Base-by-base conservation (phyloP, 2,113 vertebrate species). In the Anas platyrhynchos region DNA sequence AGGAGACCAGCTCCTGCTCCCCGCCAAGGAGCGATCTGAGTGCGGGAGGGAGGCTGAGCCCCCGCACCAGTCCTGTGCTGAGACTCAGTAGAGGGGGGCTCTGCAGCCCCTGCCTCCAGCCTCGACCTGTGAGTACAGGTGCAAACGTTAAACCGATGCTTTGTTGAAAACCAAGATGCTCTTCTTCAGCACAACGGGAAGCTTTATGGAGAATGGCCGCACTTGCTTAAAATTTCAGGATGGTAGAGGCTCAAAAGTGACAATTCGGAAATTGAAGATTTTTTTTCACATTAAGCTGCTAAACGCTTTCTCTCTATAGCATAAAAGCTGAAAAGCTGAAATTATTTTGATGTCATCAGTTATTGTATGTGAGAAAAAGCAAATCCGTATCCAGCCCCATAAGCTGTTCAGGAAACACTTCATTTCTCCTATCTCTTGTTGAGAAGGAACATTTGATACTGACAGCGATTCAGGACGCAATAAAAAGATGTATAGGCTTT, bases 31-130 rank as follows among this genome's bases (percentile, higher is more conserved):
- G 67, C 54, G 25, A 22, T 21, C 48, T 36, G 84, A 16, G 38
- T 34, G 48, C 8, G 4, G 56, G n/a, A 69, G 71, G 65, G 38
- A 59, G 4, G 58, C 4, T 48, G 65, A 56, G 43, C 6, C 50
- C 17, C 17, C 0, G 7, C 0, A 13, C 3, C 34, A 46, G 52
- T 31, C 22, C 75, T 25, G 34, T 26, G 1, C 20, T 4, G 21
- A 17, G 36, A 22, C 31, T 13, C 13, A 25, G 44, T 1, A 34
- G 54, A 4, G 16, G 11, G 62, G 67, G 5, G 5, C 41, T 20
- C 44, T 15, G 6, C n/a, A 32, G 69, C 14, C 61, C 11, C 61
- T 7, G 2, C 8, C 79, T 23, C 29, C 25, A 32, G 21, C 26
- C 78, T 34, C 32, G 52, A 32, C n/a, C 13, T 50, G 16, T 29